Evolutionary conservation across 1,140 invertebrate genomes (phyloP).

Genomic region (Drosophila ercepeae): DNA sequence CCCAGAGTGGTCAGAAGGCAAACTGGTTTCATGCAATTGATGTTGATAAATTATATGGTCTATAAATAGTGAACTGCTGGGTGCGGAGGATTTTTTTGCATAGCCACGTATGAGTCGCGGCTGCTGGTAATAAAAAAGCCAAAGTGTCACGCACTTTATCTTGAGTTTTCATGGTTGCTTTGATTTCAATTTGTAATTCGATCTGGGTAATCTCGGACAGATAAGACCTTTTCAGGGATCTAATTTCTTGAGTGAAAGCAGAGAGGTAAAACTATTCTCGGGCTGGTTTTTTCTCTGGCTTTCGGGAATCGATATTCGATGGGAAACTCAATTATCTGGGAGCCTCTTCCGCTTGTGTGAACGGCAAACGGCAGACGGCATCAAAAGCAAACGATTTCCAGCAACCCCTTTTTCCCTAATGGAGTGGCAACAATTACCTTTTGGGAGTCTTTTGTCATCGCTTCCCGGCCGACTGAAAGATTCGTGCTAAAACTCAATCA

Average conservation of each 20-base stretch:
- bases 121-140: slow-evolving; percentile 38
- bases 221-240: slow-evolving; percentile 21
- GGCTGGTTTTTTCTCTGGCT: background rate
- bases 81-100: slow-evolving; percentile 26
- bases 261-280: slow-evolving; percentile 21
- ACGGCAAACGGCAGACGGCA: slow-evolving; percentile 33
- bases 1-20: slow-evolving; percentile 12
- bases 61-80: slow-evolving; percentile 34
- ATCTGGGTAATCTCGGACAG: slow-evolving; percentile 35
- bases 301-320: slow-evolving; percentile 20
- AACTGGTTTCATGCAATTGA: slow-evolving; percentile 63
- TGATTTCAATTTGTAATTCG: slow-evolving; percentile 36
- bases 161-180: slow-evolving; percentile 30
- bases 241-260: slow-evolving; percentile 39
- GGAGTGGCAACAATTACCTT: slow-evolving; percentile 63
- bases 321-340: slow-evolving; percentile 53
- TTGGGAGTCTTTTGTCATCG: slow-evolving; percentile 57
- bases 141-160: slow-evolving; percentile 23
- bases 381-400: slow-evolving; percentile 30
- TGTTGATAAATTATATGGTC: slow-evolving; percentile 71
- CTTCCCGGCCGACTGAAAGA: slow-evolving; percentile 15
- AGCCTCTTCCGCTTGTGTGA: slow-evolving; percentile 43
- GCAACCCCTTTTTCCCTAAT: slow-evolving; percentile 26
- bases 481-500: slow-evolving; percentile 76
- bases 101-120: background rate